Percentiles rank a stretch among this genome's conserved stretches.
Evolutionary conservation across 2,113 vertebrate genomes (phyloP).

Genomic region (Peromyscus polionotus): DNA sequence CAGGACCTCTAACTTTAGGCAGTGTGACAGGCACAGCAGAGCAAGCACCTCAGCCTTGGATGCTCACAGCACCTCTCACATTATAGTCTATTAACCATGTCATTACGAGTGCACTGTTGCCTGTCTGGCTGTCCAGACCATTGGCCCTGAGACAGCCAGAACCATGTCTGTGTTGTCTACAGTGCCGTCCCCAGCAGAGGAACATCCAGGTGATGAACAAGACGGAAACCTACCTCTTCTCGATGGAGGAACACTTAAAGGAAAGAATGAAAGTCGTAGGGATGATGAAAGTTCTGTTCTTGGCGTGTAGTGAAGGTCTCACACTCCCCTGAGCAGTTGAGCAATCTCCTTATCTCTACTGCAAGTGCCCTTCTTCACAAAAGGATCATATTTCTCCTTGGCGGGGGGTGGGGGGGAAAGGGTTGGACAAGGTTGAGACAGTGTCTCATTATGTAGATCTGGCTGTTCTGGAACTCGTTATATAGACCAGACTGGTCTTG

Average conservation of each 20-base stretch:
- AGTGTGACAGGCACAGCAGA: background rate
- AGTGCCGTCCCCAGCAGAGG: background rate
- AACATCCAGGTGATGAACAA: background rate
- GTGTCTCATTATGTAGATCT: background rate
- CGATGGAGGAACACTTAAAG: background rate
- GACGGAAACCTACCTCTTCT: background rate
- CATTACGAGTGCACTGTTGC: background rate
- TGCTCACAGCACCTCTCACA: background rate
- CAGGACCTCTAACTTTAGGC: background rate
- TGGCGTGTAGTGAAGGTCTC: background rate
- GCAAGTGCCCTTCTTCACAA: background rate
- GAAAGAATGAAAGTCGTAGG: background rate
- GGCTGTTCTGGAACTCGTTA: background rate
- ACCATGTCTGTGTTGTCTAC: background rate
- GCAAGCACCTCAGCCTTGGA: background rate
- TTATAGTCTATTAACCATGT: background rate
- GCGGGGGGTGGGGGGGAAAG: accelerated
- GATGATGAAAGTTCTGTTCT: background rate
- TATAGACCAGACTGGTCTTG: background rate
- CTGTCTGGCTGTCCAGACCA: background rate
- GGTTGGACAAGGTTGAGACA: background rate
- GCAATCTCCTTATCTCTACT: background rate
- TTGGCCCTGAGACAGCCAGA: background rate
- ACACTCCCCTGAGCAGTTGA: background rate
- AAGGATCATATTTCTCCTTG: background rate